phyloP scores from a whole-genome alignment of 2,888 invertebrate species.

The Orchesella flavescens region DNA sequence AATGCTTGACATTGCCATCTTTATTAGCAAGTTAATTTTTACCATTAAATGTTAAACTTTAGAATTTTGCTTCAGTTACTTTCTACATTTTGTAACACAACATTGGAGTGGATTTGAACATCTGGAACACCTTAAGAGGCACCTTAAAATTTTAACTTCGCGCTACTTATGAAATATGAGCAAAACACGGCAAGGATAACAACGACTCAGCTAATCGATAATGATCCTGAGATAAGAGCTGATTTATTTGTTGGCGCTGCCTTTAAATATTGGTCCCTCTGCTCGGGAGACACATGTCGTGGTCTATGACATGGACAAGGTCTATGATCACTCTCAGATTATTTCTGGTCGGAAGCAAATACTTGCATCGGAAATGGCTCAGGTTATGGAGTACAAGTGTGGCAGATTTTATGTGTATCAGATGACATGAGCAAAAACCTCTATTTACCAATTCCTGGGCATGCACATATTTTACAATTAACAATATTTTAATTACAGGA shows the following conservation, averaged over 20 bases:
- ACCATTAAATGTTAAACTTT: no score
- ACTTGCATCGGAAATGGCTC: not conserved
- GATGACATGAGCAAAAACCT: not conserved
- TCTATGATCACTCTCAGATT: not conserved
- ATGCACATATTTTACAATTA: no score
- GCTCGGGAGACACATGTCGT: not conserved
- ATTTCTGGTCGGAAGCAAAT: not conserved
- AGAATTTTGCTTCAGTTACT: no score
- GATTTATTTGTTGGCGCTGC: not conserved
- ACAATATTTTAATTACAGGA: no score
- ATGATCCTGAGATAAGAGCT: not conserved
- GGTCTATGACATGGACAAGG: not conserved
- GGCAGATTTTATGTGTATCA: not conserved
- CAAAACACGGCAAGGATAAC: not conserved
- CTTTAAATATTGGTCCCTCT: not conserved
- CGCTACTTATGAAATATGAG: no score
- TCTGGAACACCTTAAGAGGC: no score
- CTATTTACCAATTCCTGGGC: no score
- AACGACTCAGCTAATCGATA: not conserved
- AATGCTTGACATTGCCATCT: not conserved
- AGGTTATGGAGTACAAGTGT: constrained; percentile 24
- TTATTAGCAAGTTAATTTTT: not conserved
- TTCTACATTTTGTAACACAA: no score
- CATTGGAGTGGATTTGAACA: no score
- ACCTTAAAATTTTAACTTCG: no score